Evolutionary conservation across 2,888 invertebrate genomes (phyloP).

Genomic region (Argyresthia albistria): DNA sequence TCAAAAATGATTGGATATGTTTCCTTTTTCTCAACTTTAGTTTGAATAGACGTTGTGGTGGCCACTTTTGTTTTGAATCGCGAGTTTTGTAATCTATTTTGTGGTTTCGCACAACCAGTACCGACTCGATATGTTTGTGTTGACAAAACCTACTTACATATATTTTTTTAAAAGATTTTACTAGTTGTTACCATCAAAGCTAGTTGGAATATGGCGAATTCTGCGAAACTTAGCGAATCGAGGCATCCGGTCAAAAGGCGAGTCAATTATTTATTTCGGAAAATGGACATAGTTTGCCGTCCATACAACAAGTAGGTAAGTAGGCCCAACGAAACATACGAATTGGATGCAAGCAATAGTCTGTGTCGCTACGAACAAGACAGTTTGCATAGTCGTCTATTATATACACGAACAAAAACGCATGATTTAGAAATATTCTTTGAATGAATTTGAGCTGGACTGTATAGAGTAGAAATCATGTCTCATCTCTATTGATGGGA

Average conservation of each 20-base stretch:
- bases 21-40: constrained; percentile 27
- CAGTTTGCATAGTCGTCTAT: background rate
- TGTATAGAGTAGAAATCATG: constrained; percentile 3
- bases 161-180: constrained; percentile 44
- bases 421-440: constrained; percentile 22
- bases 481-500: background rate
- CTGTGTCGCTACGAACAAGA: background rate
- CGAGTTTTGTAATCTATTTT: constrained; percentile 28
- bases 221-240: background rate
- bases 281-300: constrained; percentile 3
- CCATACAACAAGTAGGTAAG: background rate
- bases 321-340: background rate
- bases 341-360: constrained; percentile 8
- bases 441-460: constrained; percentile 22
- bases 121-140: constrained; percentile 27
- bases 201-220: background rate
- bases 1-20: constrained; percentile 21
- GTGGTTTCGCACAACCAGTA: constrained; percentile 34
- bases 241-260: background rate
- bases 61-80: constrained; percentile 26
- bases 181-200: constrained; percentile 15
- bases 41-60: constrained; percentile 22
- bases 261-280: constrained; percentile 15
- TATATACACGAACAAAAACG: background rate
- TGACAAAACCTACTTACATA: constrained; percentile 29